Base-by-base conservation (phyloP, 92 coral and sea anemone species). In the Zoanthus sansibaricus region DNA sequence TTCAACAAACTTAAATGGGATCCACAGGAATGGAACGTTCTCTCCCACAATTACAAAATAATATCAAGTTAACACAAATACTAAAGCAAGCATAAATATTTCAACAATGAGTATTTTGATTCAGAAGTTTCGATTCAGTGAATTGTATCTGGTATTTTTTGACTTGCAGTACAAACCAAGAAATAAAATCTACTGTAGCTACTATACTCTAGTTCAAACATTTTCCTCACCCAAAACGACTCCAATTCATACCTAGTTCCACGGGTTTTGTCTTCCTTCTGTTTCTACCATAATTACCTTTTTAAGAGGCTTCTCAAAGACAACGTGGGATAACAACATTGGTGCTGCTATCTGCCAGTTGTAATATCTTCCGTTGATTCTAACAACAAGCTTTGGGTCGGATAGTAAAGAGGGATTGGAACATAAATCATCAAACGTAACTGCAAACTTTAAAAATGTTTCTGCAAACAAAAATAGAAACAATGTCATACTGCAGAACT, bases 281-380 rank as follows among this genome's bases (percentile, higher is more conserved):
- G 14, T 30, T 11, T 72, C 17, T 44, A 18, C 12, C 12, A 33
- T 25, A 25, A 15, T 7, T 79, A 95, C 98, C 97, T 95, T 91
- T 61, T 90, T 89, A 32, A 97, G 89, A 10, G 98, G 94, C 89
- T 93, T 89, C 80, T 95, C 98, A 77, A 92, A 97, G 37, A 97
- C 51, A 37, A 97, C 90, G 42, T 95, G 95, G 10, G 99, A 97
- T 86, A 93, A 82, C 72, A 97, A 87, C 99, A 97, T 97, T 16
- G 99, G 99, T 67, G 96, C 95, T 33, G 99, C 98, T 58, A 97
- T 95, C 91, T 95, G 98, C 97, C 98, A 97, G 87, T 95, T 97
- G 76, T 93, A 97, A 77, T 92, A 97, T 68, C 97, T 92, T 66
- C 93, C 95, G 67, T 95, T 94, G 62, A 97, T 95, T 82, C 97